These are phyloP conservation scores for Protonibea diacanthus DNA, from an alignment of 2,797 vertebrate species.

Conservation along the genomic window DNA sequence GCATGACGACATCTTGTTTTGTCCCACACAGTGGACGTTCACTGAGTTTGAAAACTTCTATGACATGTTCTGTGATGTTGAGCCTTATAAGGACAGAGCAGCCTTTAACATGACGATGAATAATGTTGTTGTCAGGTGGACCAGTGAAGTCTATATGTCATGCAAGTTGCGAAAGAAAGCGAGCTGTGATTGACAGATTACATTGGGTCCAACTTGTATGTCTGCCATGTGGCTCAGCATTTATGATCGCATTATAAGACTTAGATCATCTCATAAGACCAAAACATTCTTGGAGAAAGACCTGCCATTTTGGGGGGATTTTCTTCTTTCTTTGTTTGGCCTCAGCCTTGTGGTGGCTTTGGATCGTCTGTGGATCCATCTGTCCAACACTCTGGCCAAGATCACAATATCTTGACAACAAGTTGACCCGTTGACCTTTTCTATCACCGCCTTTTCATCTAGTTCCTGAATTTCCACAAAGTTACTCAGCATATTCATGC, in stretches of 20 bases:
- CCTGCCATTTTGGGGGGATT: background rate
- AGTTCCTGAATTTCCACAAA: background rate
- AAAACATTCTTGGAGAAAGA: constrained; percentile 1
- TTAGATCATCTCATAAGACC: background rate
- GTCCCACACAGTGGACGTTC: too few species aligned
- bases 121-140: background rate
- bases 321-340: background rate
- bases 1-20: background rate
- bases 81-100: background rate
- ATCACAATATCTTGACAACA: constrained; percentile 13
- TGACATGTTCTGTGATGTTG: background rate
- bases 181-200: background rate
- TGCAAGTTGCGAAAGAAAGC: background rate
- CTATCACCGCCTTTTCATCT: background rate
- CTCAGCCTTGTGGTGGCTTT: background rate
- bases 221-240: background rate
- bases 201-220: background rate
- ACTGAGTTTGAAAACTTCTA: too few species aligned
- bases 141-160: background rate
- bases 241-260: background rate
- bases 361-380: constrained; percentile 38
- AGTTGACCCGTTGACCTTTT: constrained; percentile 23
- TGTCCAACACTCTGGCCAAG: constrained; percentile 31
- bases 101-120: background rate
- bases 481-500: background rate